Evolutionary conservation across 2,797 vertebrate genomes (phyloP), one percentile per base, ranked within the genome.

Genomic region (Tenualosa ilisha): DNA sequence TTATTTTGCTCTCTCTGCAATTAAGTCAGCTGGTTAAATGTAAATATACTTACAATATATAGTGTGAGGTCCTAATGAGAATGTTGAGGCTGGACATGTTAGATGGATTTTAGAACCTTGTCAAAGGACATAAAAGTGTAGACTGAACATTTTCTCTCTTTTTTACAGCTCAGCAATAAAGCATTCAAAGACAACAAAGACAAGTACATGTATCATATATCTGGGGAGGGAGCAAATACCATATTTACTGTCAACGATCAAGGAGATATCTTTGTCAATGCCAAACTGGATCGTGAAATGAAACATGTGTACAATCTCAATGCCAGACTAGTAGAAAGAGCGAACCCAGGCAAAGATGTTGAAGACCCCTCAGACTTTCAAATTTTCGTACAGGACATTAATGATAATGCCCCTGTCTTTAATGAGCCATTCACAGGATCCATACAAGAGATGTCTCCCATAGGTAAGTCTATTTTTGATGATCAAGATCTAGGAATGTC

Each of bases 351-450:
- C 0, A 50, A 0, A 82, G 0, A 20, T 6, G 82, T 96, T 5
- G 96, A 96, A 49, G 53, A 86, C 0, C 6, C 90, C 0, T 92
- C 91, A 46, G 22, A 89, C 0, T 96, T 96, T 86, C 43, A 53
- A 0, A 90, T 96, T 51, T 89, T 92, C 0, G 93, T 96, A 56
- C 91, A 82, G 0, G 96, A 96, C 83, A 89, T 96, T 87, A 96
- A 96, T 12, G 96, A 96, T 89, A 93, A 96, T 89, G 54, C 0
- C 0, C 96, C 96, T 0, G 89, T 92, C 82, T 96, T 96, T 85
- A 51, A 89, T 0, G 50, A 11, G 68, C 15, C 51, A 0, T 92
- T 86, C 63, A 93, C 90, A 6, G 94, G 89, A 50, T 93, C 91
- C 13, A 88, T 96, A 5, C 81, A n/a, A 75, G 96, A 96, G 83